These are phyloP conservation scores for Tetramorium bicarinatum DNA, from an alignment of 2,888 invertebrate species.

Conservation along the genomic window DNA sequence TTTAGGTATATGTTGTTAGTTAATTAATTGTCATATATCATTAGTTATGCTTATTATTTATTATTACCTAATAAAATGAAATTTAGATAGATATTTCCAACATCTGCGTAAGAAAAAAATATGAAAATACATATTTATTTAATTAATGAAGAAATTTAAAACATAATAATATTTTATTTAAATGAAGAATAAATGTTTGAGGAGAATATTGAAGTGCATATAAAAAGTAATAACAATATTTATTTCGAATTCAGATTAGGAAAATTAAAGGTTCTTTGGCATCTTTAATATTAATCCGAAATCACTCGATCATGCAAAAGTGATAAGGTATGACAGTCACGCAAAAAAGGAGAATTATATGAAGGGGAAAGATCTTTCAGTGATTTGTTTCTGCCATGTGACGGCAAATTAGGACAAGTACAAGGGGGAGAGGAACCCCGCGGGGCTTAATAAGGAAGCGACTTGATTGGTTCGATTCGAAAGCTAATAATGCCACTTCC, in stretches of 20 bases:
- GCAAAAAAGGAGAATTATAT: slow-evolving; percentile 12
- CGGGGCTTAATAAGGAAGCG: slow-evolving; percentile 80
- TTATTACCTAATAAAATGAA: neutral
- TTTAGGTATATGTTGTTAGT: neutral
- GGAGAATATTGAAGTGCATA: neutral
- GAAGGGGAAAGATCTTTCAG: slow-evolving; percentile 1
- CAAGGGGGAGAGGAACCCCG: slow-evolving; percentile 59
- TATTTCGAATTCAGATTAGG: neutral
- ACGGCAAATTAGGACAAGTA: slow-evolving; percentile 61
- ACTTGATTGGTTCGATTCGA: slow-evolving; percentile 83
- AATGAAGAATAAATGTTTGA: neutral
- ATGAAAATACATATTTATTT: neutral
- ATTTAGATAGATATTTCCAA: neutral
- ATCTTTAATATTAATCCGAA: neutral
- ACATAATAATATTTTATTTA: neutral
- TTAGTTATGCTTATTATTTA: neutral
- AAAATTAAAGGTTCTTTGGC: neutral
- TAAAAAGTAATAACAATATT: neutral
- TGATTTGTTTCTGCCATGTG: slow-evolving; percentile 57
- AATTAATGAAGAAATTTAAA: neutral
- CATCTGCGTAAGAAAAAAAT: neutral
- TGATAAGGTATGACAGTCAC: neutral
- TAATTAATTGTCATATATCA: slow-evolving; percentile 9
- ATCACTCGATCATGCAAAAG: neutral
- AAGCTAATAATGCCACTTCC: slow-evolving; percentile 82